Evolutionary conservation across 2,888 invertebrate species (phyloP), one percentile per base, ranked within the genome.

Genomic region (Acanthosoma haemorrhoidale): DNA sequence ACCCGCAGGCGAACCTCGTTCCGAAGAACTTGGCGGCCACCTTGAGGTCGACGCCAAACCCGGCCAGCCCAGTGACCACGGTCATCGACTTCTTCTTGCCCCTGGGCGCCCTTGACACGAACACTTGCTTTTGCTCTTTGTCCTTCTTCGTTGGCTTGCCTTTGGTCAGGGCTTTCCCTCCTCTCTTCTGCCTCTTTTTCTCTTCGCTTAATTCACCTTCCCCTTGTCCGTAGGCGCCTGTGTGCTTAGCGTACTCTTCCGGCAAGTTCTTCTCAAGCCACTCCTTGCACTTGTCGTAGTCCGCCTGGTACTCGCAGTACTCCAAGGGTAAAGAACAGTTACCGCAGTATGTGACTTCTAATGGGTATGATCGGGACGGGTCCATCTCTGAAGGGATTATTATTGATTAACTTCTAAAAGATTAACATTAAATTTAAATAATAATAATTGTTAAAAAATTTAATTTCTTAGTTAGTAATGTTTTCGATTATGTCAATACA

Each of bases 31-130:
- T 99, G 32, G 96, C 92, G 69, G 98, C 98, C 74, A 94, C 93
- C 82, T 99, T 98, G 72, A 98, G 83, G 81, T 98, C 97, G 80
- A 99, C 96, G 80, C 94, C 96, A 83, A 94, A 96, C 75, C 94
- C 92, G 78, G 90, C 92, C 43, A 99, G 83, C 36, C 98, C 98
- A 51, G 94, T 94, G 0, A 99, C 93, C n/a, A 98, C 94, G 2
- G 98, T 99, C 1, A 98, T 96, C 51, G 92, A 94, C 86, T 98
- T 97, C 87, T 96, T 98, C 80, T 98, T 98, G 73, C 98, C 98
- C 76, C 98, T 86, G 18, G 96, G 94, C 73, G 94, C 91, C 77
- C 94, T 85, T 1, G 92, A 94, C 3, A 95, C 86, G 77, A 88
- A 75, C 4, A 71, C 70, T 41, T 70, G 41, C 21, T 11, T 92